Base-by-base conservation (phyloP, 2,113 vertebrate genomes). In the Anolis carolinensis region DNA sequence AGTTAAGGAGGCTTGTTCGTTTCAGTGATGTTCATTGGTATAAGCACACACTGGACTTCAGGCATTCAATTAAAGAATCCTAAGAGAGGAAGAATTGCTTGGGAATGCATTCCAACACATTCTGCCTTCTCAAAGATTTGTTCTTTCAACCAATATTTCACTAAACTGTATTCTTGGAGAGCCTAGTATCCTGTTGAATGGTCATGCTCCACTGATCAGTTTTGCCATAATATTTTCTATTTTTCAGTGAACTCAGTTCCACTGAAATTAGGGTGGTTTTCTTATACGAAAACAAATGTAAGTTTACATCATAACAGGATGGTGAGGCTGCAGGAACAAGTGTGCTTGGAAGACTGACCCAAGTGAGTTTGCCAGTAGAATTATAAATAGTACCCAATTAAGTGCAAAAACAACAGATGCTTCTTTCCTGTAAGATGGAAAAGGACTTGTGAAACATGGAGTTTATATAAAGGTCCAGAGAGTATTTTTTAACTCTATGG, bases 341-440 rank as follows among this genome's bases (percentile, higher is more conserved):
- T 79, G 65, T 11, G 52, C 65, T 70, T 59, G 16, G 65, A 18
- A 55, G 39, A 73, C 36, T 6, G 67, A 85, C 93, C 91, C 92
- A 90, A 84, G 84, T 89, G 30, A 74, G 87, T 88, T 85, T 94
- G 93, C 89, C 91, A 94, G 90, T 90, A 89, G 0, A 0, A 88
- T 81, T 32, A 73, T 87, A 85, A 92, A 91, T 82, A 73, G 73
- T 80, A 77, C 63, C 48, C 72, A 87, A 70, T 72, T 39, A 91
- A 85, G 89, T 87, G 85, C 90, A 75, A 89, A 36, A 34, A 86
- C 86, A 93, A 72, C 93, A 94, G 91, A 92, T 94, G 82, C 91
- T 93, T 89, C 86, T 89, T 86, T 91, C 83, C 82, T 86, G 72
- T 76, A 86, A 85, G 88, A 83, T 82, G 89, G 91, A 92, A 91